Evolutionary conservation across 2,113 vertebrate genomes (phyloP).

Genomic region (Bungarus multicinctus): DNA sequence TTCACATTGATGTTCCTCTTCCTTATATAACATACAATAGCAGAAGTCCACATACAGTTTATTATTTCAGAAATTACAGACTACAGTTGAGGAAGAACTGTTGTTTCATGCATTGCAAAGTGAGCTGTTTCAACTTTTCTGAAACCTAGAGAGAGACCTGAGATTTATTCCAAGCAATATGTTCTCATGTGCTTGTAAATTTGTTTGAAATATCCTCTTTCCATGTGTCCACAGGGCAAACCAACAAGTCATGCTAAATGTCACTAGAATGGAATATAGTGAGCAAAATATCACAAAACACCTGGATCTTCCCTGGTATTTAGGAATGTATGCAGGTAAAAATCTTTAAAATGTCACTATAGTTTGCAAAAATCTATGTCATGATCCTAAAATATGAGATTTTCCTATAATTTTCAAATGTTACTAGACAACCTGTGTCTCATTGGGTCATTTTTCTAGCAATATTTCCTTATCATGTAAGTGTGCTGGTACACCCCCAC

Average conservation of each 20-base stretch:
- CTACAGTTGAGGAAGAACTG: not conserved
- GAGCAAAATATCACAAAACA: conserved; percentile 50
- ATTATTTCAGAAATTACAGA: not conserved
- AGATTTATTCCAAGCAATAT: not conserved
- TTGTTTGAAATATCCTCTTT: conserved; percentile 18
- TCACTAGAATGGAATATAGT: conserved; percentile 49
- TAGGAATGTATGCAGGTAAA: conserved; percentile 92
- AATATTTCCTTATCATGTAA: not conserved
- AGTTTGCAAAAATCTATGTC: not conserved
- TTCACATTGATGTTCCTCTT: not conserved
- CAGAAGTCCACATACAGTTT: not conserved
- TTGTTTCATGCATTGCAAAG: not conserved
- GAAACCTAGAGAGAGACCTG: not conserved
- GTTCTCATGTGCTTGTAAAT: not conserved
- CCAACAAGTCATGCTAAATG: conserved; percentile 64
- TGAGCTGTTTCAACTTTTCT: no score
- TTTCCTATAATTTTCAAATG: conserved; percentile 36
- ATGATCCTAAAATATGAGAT: conserved; percentile 7
- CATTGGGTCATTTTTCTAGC: not conserved
- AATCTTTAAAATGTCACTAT: not conserved
- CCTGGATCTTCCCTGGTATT: conserved; percentile 83
- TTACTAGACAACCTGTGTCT: not conserved
- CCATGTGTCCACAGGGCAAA: conserved; percentile 70
- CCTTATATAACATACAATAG: not conserved
- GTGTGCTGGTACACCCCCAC: not conserved